Evolutionary conservation across 2,113 vertebrate species (phyloP), one percentile per base, ranked within the genome.

Genomic region (Upupa epops): DNA sequence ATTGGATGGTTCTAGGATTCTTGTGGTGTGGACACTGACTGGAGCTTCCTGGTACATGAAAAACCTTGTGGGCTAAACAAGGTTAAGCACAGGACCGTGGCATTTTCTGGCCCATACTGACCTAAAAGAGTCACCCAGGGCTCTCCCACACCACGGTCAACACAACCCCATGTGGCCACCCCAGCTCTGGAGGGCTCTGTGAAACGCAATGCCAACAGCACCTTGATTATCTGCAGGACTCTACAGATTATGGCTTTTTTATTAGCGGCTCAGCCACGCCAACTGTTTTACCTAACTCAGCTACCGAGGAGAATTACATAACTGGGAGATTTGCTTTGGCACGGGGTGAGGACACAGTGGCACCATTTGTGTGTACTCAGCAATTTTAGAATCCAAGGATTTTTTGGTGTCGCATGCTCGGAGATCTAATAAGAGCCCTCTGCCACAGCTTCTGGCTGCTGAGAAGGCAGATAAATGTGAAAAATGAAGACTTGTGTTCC

Each of bases 251-350:
- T 0, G 24, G 2, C 18, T 84, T 91, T n/a, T 70, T 48, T 19
- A 49, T 9, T 4, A 32, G 79, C 84, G 37, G 31, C 83, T 59
- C 28, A 3, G 51, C 60, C 51, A 26, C 3, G 28, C 37, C 37
- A 22, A 51, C 73, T 6, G 1, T 32, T 83, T 45, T 19, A 76
- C 71, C 90, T 71, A 83, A 45, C 28, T 28, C 93, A 56, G 64
- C 75, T 17, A 60, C 20, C 4, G 40, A 86, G 83, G 73, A 93
- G 89, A 93, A 95, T 96, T 95, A 93, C 89, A 94, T 72, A 97
- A 88, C 15, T 17, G 48, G n/a, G 78, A 95, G 95, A 96, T 97
- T 97, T 98, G 97, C 96, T 97, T 97, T 98, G 98, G 97, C 97
- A 96, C 88, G 5, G 72, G 65, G 32, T 3, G n/a, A 95, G 96